Percentiles rank a stretch among this genome's conserved stretches.
Conservation (phyloP, 2,888 invertebrate species). For the Cecidostiba fungosa region DNA sequence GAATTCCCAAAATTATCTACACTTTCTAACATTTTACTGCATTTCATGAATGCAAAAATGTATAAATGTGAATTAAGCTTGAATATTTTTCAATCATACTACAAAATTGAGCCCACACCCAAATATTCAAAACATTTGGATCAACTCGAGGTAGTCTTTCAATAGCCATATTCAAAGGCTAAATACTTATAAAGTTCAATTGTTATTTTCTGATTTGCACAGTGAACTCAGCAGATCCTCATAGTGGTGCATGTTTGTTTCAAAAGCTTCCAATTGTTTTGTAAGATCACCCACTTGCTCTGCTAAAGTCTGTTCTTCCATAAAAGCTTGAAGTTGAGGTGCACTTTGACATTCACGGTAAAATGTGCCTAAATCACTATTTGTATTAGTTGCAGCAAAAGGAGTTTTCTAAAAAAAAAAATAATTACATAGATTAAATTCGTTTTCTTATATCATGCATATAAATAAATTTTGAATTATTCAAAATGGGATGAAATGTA, state of each 20-base stretch:
- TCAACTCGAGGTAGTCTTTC: slow-evolving; percentile 40
- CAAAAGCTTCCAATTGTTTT: slow-evolving; percentile 87
- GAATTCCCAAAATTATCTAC: slow-evolving; percentile 2
- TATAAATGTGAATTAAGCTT: slow-evolving; percentile 16
- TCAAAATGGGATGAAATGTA: not conserved
- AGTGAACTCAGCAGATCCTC: slow-evolving; percentile 89
- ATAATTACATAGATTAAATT: not conserved
- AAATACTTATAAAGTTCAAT: slow-evolving; percentile 68
- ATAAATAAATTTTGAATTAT: not conserved
- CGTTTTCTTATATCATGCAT: not conserved
- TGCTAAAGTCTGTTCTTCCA: slow-evolving; percentile 80
- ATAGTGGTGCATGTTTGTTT: slow-evolving; percentile 88
- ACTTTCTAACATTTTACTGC: slow-evolving; percentile 1
- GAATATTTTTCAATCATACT: slow-evolving; percentile 3
- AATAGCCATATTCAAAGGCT: slow-evolving; percentile 5
- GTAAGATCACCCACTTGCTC: slow-evolving; percentile 85
- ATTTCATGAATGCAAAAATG: not conserved
- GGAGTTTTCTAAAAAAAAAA: slow-evolving; percentile 87
- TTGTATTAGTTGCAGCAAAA: slow-evolving; percentile 87
- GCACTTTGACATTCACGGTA: slow-evolving; percentile 91
- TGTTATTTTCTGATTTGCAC: slow-evolving; percentile 85
- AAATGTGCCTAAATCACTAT: slow-evolving; percentile 89
- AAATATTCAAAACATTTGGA: slow-evolving; percentile 18
- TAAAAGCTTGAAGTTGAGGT: slow-evolving; percentile 82
- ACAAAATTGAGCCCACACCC: not conserved